Evolutionary conservation across 2,888 invertebrate species (phyloP), one percentile per base, ranked within the genome.

Genomic region (Bombylius major): DNA sequence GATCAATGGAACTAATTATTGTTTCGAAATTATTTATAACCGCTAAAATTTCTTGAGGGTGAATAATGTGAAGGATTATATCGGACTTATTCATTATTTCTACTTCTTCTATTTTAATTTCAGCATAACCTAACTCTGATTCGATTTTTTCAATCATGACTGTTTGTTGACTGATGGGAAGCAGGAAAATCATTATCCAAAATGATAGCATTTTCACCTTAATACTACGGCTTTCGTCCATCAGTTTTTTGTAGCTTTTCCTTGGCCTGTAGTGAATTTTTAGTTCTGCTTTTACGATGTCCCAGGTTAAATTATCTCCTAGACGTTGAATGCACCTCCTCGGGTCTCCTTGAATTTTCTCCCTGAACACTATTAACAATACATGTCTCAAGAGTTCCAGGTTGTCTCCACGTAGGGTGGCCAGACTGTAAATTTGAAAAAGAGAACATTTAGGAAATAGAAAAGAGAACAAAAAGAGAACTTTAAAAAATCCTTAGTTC

Each of bases 51-150:
- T 58, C 45, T 3, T 42, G 13, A 5, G 51, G 34, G 45, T 56
- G 44, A 13, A 59, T 53, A 1, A 53, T 53, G 33, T 57, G 57
- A 50, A 61, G 7, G 34, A 60, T 34, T 56, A 60, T 57, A 36
- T 62, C 51, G n/a, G 51, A 47, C 4, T 57, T 47, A 5, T 42
- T 47, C 44, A 58, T 54, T 36, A 60, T 57, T 33, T 60, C 54
- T 42, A 59, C 57, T 5, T 54, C 12, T 50, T 44, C 53, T 33
- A 59, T 42, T n/a, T n/a, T n/a, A n/a, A n/a, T n/a, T n/a, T n/a
- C n/a, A n/a, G n/a, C n/a, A n/a, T n/a, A n/a, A n/a, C 59, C 59
- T 39, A 36, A 51, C 44, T 61, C 34, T 9, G 34, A 34, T 34
- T 50, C 34, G 11, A 50, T 50, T 32, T 32, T 34, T 50, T 50